Percentiles rank a stretch among this genome's conserved stretches.
These are phyloP conservation scores for Nylanderia fulva DNA, from an alignment of 1,140 invertebrate genomes.

Conservation along the genomic window DNA sequence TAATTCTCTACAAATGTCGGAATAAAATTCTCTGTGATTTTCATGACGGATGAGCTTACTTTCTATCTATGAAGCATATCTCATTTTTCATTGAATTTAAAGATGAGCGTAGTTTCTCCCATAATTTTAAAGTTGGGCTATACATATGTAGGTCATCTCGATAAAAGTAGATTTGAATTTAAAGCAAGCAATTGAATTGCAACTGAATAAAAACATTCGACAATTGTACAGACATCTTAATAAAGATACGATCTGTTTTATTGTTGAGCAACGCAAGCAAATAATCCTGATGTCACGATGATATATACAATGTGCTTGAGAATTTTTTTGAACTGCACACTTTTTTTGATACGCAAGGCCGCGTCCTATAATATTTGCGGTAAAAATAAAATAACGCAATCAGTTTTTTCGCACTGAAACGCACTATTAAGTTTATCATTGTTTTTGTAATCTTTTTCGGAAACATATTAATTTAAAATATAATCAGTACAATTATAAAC, in stretches of 20 bases:
- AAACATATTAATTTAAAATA: not conserved
- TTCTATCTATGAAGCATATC: constrained; percentile 12
- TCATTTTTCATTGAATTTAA: constrained; percentile 50
- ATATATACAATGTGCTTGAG: constrained; percentile 17
- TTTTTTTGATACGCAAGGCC: not conserved
- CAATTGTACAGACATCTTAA: not conserved
- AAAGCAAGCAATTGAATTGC: constrained; percentile 42
- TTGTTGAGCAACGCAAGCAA: constrained; percentile 3
- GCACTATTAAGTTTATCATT: not conserved
- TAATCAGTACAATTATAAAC: not conserved
- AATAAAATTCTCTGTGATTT: not conserved
- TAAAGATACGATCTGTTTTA: constrained; percentile 9
- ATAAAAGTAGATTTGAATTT: constrained; percentile 45
- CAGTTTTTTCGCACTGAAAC: not conserved
- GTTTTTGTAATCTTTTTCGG: not conserved
- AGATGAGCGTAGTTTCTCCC: constrained; percentile 29
- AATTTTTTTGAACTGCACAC: constrained; percentile 14
- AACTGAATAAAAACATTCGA: constrained; percentile 23
- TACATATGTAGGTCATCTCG: constrained; percentile 40
- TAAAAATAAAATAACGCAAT: not conserved
- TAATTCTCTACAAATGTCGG: not conserved
- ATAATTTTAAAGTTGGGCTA: constrained; percentile 39
- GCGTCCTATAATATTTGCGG: not conserved
- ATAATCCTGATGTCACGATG: constrained; percentile 19
- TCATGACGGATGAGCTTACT: constrained; percentile 20